Evolutionary conservation across 2,113 vertebrate species (phyloP), one percentile per base, ranked within the genome.

Genomic region (Dendropsophus ebraccatus): DNA sequence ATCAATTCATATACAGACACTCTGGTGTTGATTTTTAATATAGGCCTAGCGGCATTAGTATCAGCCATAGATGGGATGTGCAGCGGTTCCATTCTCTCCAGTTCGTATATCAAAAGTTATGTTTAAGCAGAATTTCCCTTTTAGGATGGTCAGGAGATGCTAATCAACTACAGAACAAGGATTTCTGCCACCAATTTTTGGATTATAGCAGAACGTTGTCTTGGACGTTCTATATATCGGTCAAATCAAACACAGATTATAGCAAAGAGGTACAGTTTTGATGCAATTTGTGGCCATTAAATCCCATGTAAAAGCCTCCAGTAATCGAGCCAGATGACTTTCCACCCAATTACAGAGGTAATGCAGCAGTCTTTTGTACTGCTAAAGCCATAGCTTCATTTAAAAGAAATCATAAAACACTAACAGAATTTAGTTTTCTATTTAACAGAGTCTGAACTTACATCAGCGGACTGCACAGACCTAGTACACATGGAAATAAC

Each of bases 371-470:
- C 47, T 77, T 77, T 52, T 77, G 74, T 52, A 25, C 6, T 10
- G 47, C 25, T 54, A 52, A 32, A 77, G 30, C 74, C 50, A 54
- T 4, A 30, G 74, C 49, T 17, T 47, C 5, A 16, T 58, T 17
- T 16, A 45, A n/a, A n/a, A n/a, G 28, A 80, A 35, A 45, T 8
- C 41, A 74, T 25, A 74, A 23, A 54, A 37, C n/a, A 11, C 14
- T 21, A 80, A 80, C 2, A 32, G 30, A 60, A 41, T 80, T 60
- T 45, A 47, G 78, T 56, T 81, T 45, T 70, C 41, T 37, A 19
- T 65, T 9, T 17, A 80, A 62, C 47, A 25, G n/a, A 80, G 5
- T 28, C 45, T 82, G 62, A 69, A 69, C 23, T 9, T 60, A 45
- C 12, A 79, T 21, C 25, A 25, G 52, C 25, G 19, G 5, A 49